Conservation (phyloP, 2,888 invertebrate species). For the Lamproptera curius region DNA sequence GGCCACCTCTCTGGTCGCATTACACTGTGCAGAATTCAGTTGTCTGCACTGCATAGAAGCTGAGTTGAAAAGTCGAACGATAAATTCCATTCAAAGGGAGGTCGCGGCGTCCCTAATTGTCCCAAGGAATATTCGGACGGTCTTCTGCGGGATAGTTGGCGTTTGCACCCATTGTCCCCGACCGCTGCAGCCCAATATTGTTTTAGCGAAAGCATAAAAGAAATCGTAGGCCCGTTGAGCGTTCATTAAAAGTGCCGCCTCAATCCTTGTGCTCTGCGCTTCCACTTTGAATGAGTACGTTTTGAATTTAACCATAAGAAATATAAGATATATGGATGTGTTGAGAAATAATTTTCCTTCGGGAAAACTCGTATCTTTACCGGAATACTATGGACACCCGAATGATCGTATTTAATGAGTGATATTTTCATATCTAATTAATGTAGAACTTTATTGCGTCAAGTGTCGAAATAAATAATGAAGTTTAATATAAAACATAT, state of each 20-base stretch:
- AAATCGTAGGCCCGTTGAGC: slow-evolving; percentile 32
- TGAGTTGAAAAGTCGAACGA: slow-evolving; percentile 45
- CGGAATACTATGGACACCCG: too few relatives aligned
- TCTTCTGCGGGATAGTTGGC: slow-evolving; percentile 17
- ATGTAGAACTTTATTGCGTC: too few relatives aligned
- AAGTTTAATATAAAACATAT: too few relatives aligned
- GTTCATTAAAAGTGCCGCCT: slow-evolving; percentile 12
- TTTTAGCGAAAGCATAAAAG: slow-evolving; percentile 37
- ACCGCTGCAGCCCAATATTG: slow-evolving; percentile 5
- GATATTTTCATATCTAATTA: too few relatives aligned
- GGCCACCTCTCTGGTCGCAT: neutral
- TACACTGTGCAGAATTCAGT: slow-evolving; percentile 9
- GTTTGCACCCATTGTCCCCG: neutral
- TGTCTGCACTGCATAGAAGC: slow-evolving; percentile 25
- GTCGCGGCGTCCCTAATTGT: slow-evolving; percentile 44
- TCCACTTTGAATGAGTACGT: neutral
- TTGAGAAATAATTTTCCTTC: too few relatives aligned
- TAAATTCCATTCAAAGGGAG: slow-evolving; percentile 56
- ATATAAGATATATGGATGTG: too few relatives aligned
- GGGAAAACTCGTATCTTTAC: too few relatives aligned
- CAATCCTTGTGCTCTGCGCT: neutral
- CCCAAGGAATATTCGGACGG: slow-evolving; percentile 36
- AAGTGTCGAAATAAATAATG: too few relatives aligned
- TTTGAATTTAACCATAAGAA: too few relatives aligned
- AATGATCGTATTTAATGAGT: too few relatives aligned